Conservation (phyloP, 2,888 invertebrate species). For the Galerucella pusilla region DNA sequence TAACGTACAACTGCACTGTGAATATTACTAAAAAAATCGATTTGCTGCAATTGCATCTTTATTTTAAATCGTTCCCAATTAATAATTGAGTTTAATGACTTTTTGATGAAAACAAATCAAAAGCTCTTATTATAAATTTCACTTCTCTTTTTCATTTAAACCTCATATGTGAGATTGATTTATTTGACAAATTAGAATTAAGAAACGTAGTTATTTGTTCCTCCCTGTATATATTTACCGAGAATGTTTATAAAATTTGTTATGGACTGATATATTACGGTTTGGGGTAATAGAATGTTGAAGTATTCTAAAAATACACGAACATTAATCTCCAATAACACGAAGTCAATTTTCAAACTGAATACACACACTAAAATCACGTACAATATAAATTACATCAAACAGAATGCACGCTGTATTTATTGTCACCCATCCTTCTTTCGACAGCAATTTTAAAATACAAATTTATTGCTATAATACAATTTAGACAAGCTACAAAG, state of each 20-base stretch:
- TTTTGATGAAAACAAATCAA: neutral
- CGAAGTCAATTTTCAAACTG: slow-evolving; percentile 18
- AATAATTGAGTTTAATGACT: neutral
- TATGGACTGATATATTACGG: slow-evolving; percentile 3
- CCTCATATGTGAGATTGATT: neutral
- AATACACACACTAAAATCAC: slow-evolving; percentile 25
- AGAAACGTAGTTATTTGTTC: too few relatives aligned
- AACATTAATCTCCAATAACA: slow-evolving; percentile 17
- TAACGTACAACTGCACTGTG: too few relatives aligned
- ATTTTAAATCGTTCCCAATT: neutral
- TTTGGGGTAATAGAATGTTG: slow-evolving; percentile 13
- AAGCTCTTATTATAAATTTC: neutral
- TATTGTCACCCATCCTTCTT: slow-evolving; percentile 15
- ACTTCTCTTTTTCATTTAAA: neutral
- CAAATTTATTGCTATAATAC: slow-evolving; percentile 2
- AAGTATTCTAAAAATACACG: slow-evolving; percentile 23
- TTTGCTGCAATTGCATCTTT: neutral
- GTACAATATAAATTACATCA: slow-evolving; percentile 13
- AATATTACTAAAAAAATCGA: neutral
- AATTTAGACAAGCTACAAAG: neutral
- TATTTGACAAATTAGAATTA: too few relatives aligned
- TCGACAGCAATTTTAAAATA: slow-evolving; percentile 1
- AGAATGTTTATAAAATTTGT: slow-evolving; percentile 12
- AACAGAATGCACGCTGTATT: slow-evolving; percentile 21
- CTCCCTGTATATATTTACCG: too few relatives aligned